Evolutionary conservation across 2,113 vertebrate species (phyloP).

Genomic region (Austrofundulus limnaeus): DNA sequence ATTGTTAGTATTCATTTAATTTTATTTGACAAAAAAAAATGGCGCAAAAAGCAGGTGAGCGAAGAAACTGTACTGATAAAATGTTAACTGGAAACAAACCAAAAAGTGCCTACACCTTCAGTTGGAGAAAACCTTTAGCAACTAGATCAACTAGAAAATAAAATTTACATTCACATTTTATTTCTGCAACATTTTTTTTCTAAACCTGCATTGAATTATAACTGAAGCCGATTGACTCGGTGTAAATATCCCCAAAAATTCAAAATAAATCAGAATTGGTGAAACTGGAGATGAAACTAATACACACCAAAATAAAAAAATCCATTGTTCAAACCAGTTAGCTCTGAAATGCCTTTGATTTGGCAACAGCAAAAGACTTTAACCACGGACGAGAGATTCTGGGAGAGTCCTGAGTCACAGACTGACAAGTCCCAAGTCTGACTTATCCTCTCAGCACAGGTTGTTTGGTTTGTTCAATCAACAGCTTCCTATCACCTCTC

Average conservation of each 20-base stretch:
- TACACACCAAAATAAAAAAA: constrained; percentile 23
- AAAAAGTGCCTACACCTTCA: constrained; percentile 24
- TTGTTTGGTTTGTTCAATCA: constrained; percentile 15
- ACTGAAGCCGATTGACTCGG: constrained; percentile 18
- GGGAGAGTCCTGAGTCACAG: constrained; percentile 66
- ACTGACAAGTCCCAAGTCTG: constrained; percentile 48
- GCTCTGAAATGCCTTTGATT: constrained; percentile 36
- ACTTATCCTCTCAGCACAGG: constrained; percentile 18
- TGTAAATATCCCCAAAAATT: constrained; percentile 13
- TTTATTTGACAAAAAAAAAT: constrained; percentile 19
- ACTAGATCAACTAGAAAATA: constrained; percentile 11
- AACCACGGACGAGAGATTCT: constrained; percentile 38
- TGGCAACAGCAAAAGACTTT: constrained; percentile 21
- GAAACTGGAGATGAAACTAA: constrained; percentile 32
- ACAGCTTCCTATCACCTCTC: constrained; percentile 21
- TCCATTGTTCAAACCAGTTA: constrained; percentile 26
- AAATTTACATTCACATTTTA: constrained; percentile 19
- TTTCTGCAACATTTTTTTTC: neutral
- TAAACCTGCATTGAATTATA: constrained; percentile 26
- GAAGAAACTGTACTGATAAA: constrained; percentile 1
- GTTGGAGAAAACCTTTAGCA: constrained; percentile 25
- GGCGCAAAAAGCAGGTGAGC: neutral
- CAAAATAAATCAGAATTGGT: neutral
- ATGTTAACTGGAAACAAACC: constrained; percentile 6
- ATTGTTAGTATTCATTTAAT: constrained; percentile 8